Evolutionary conservation across 1,140 invertebrate species (phyloP).

Genomic region (Zelostemma sp.): DNA sequence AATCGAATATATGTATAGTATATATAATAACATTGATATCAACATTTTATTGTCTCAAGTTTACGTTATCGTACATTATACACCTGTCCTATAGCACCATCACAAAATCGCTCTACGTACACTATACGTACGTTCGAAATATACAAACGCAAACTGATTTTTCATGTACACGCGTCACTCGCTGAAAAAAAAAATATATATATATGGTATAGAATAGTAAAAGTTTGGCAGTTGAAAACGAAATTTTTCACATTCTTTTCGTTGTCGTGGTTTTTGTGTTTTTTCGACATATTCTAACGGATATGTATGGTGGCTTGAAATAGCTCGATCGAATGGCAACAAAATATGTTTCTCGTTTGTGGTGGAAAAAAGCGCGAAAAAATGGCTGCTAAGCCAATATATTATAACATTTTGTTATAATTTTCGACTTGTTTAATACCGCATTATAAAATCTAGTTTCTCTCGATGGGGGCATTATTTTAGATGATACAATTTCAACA

Average conservation of each 20-base stretch:
- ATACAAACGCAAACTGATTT: conserved; percentile 11
- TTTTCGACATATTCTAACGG: too few relatives aligned
- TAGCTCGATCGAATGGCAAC: too few relatives aligned
- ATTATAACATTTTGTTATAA: too few relatives aligned
- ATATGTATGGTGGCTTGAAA: too few relatives aligned
- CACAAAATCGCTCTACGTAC: conserved; percentile 42
- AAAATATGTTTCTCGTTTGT: too few relatives aligned
- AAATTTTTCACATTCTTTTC: too few relatives aligned
- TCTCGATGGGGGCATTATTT: conserved; percentile 24
- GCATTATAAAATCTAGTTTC: conserved; percentile 54
- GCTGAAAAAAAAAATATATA: too few relatives aligned
- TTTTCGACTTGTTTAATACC: conserved; percentile 23
- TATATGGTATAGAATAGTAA: too few relatives aligned
- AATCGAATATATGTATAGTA: background rate
- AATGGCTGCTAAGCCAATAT: too few relatives aligned
- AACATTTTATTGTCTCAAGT: conserved; percentile 71
- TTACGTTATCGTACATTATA: conserved; percentile 64
- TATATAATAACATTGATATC: conserved; percentile 65
- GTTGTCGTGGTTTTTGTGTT: too few relatives aligned
- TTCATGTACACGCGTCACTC: background rate
- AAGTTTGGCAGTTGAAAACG: too few relatives aligned
- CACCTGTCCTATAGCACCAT: conserved; percentile 49
- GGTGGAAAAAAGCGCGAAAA: too few relatives aligned
- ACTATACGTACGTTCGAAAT: conserved; percentile 37
- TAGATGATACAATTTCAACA: conserved; percentile 15